Evolutionary conservation across 2,888 invertebrate species (phyloP), one percentile per base, ranked within the genome.

Genomic region (Ophion obscuratus): DNA sequence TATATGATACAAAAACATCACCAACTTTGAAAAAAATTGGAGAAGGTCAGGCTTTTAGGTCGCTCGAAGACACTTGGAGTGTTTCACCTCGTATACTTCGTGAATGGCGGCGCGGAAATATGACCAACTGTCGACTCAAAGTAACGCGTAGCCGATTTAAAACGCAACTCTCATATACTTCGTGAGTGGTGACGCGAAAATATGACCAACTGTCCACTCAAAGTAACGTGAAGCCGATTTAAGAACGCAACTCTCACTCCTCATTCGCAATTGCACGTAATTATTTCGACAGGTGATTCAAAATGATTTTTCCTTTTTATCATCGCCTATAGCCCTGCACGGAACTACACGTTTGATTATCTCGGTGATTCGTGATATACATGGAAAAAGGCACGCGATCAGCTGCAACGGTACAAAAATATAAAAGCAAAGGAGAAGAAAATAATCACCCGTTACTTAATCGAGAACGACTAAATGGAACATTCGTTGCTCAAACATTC

Each of bases 321-420:
- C n/a, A 14, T 24, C 66, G 59, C 24, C 24, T n/a, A 44, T 57
- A 47, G 14, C 31, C 6, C n/a, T n/a, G 70, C 62, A 20, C n/a
- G 31, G 53, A 68, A 71, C 14, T 64, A 70, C 66, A 62, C 53
- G 47, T 75, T 85, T 79, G 47, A 79, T 79, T 78, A 77, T 77
- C 57, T 40, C 44, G 47, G 66, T 57, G 40, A 75, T 64, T 74
- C 31, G 62, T 81, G 84, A 44, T 36, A 64, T 47, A 47, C 53
- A 36, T 36, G 57, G 47, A 80, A 89, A 89, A 92, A 92, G 91
- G 91, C 92, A 92, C 92, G 14, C 47, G 90, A 91, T 89, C 87
- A 91, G 87, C 90, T 88, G 90, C 88, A 89, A 90, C 88, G 85
- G 90, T 92, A 92, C 89, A 91, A 92, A 92, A 92, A 90, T 91